Base-by-base conservation (phyloP, 2,888 invertebrate species). In the Ophion slaviceki region DNA sequence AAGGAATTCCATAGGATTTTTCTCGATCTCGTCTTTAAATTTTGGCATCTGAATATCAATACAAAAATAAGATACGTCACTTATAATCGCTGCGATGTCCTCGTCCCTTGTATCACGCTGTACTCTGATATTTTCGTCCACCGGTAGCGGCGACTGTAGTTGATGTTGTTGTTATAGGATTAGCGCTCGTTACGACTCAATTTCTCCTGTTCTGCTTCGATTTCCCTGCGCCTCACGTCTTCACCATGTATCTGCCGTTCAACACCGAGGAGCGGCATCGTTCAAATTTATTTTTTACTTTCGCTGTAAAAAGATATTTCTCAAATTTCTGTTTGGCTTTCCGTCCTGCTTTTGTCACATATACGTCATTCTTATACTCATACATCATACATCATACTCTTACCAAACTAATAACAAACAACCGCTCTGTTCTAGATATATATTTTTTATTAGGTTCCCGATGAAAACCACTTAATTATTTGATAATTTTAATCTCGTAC, bases 1-100 rank as follows among this genome's bases (percentile, higher is more conserved):
- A 10, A 71, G 17, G 36, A 71, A 71, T 14, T 71, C 71, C 7
- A 78, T 4, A 40, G 78, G 78, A 62, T 78, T 78, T 40, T 20
- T 7, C n/a, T 62, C 62, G 1, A 11, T 68, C 47, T 78, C 78
- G 62, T 70, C 78, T 62, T 61, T 17, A 62, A 70, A 78, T 32
- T 61, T 68, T 47, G 78, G 78, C 47, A 78, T 45, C 14, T 78
- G 68, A 5, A 78, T 47, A 57, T 70, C 78, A 3, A 78, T 59
- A n/a, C 57, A 20, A n/a, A 68, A 40, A 61, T 68, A 70, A 14
- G 68, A 61, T 59, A 78, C 24, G 17, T 62, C 32, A 70, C 62
- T 70, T 17, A 78, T 62, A 67, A 80, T 80, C 59, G 80, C 32
- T n/a, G 72, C 17, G 17, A 80, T 59, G 57, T 72, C 66, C 20